Evolutionary conservation across 2,888 invertebrate genomes (phyloP).

Genomic region (Drosophila kuntzei): DNA sequence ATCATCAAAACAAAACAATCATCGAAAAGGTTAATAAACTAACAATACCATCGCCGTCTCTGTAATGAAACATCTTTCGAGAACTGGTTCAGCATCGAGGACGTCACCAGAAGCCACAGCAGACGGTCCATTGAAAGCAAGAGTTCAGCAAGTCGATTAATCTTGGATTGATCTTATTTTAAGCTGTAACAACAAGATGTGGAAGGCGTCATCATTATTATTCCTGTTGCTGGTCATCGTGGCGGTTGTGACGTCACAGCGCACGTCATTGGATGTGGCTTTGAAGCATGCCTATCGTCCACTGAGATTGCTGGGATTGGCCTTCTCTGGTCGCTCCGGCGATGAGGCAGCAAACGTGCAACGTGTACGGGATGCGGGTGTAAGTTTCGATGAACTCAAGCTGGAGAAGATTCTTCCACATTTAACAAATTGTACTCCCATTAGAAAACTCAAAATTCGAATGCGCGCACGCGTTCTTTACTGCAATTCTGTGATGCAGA

Average conservation of each 20-base stretch:
- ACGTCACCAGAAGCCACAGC: conserved; percentile 58
- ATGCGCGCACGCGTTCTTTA: conserved; percentile 69
- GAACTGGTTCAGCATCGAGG: conserved; percentile 79
- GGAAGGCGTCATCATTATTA: conserved; percentile 37
- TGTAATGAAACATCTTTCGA: conserved; percentile 55
- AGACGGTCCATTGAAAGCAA: conserved; percentile 39
- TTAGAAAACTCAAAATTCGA: conserved; percentile 83
- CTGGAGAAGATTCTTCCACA: neutral
- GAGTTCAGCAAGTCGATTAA: conserved; percentile 44
- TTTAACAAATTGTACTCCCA: too few species aligned
- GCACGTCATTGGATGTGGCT: conserved; percentile 76
- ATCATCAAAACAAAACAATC: conserved; percentile 62
- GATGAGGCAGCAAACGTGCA: conserved; percentile 75
- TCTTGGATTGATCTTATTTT: conserved; percentile 9
- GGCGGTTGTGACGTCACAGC: conserved; percentile 66
- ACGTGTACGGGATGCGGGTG: conserved; percentile 71
- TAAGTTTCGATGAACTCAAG: conserved; percentile 43
- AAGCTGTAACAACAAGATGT: conserved; percentile 39
- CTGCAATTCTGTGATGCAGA: conserved; percentile 83
- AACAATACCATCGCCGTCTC: conserved; percentile 36
- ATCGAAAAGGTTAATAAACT: conserved; percentile 72
- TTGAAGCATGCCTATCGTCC: conserved; percentile 69
- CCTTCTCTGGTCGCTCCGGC: conserved; percentile 80
- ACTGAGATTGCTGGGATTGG: conserved; percentile 72
- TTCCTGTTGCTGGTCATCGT: conserved; percentile 45